Conservation (phyloP, 1,140 invertebrate genomes). For the Drosophila fuyamai region DNA sequence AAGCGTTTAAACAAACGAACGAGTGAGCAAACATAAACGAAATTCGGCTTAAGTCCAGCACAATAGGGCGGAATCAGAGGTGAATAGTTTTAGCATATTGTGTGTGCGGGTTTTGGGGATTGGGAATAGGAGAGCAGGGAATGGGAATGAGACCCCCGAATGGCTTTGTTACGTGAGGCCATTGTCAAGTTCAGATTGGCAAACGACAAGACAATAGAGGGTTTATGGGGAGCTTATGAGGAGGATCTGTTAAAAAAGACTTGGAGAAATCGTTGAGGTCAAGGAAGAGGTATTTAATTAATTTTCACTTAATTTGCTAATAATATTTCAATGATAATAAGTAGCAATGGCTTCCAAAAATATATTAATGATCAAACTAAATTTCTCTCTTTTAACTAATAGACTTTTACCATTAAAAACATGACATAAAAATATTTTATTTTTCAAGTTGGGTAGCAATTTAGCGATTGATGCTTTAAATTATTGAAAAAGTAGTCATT, state of each 20-base stretch:
- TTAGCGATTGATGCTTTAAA: no score
- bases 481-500: no score
- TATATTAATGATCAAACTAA: no score
- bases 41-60: slow-evolving; percentile 20
- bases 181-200: slow-evolving; percentile 35
- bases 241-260: slow-evolving; percentile 21
- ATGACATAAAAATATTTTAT: no score
- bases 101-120: slow-evolving; percentile 19
- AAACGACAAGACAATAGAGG: slow-evolving; percentile 1
- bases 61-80: slow-evolving; percentile 32
- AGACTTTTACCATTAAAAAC: no score
- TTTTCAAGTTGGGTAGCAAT: no score
- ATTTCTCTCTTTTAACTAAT: no score
- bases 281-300: background rate
- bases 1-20: slow-evolving; percentile 39
- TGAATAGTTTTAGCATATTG: slow-evolving; percentile 29
- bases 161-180: slow-evolving; percentile 38
- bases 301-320: background rate
- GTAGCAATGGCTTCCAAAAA: no score
- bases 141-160: slow-evolving; percentile 26
- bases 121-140: slow-evolving; percentile 24
- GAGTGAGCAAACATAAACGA: slow-evolving; percentile 37
- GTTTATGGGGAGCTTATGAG: slow-evolving; percentile 13
- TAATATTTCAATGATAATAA: background rate
- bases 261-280: slow-evolving; percentile 22